These are phyloP conservation scores for Peromyscus polionotus DNA, from an alignment of 2,113 vertebrate species.

Conservation along the genomic window DNA sequence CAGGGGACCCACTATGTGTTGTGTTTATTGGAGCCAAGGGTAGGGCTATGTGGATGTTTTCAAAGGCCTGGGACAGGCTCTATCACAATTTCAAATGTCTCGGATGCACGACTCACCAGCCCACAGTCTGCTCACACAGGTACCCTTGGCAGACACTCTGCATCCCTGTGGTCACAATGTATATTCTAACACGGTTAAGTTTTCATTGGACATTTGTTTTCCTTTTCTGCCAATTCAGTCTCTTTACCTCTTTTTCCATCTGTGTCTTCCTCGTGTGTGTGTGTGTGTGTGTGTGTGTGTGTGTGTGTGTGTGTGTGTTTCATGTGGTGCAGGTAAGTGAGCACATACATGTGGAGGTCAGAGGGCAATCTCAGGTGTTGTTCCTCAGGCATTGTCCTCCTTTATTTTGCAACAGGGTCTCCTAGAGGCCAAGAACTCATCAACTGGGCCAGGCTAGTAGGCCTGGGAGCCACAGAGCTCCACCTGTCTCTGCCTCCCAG, in stretches of 20 bases:
- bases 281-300: not conserved
- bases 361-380: not conserved
- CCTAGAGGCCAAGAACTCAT: not conserved
- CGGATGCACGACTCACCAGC: not conserved
- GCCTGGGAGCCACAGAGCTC: too few relatives aligned
- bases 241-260: not conserved
- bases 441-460: not conserved
- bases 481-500: too few relatives aligned
- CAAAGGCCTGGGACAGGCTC: not conserved
- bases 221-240: not conserved
- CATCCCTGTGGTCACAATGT: not conserved
- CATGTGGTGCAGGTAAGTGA: too few relatives aligned
- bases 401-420: not conserved
- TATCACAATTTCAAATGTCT: not conserved
- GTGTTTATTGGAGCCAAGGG: not conserved
- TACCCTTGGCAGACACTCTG: accelerated
- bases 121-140: too few relatives aligned
- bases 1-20: not conserved
- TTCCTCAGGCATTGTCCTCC: too few relatives aligned
- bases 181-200: not conserved
- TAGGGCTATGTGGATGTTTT: not conserved
- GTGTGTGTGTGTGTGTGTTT: too few relatives aligned
- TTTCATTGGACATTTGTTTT: not conserved
- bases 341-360: not conserved
- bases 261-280: not conserved